Evolutionary conservation across 2,113 vertebrate species (phyloP).

Genomic region (Hipposideros armiger): DNA sequence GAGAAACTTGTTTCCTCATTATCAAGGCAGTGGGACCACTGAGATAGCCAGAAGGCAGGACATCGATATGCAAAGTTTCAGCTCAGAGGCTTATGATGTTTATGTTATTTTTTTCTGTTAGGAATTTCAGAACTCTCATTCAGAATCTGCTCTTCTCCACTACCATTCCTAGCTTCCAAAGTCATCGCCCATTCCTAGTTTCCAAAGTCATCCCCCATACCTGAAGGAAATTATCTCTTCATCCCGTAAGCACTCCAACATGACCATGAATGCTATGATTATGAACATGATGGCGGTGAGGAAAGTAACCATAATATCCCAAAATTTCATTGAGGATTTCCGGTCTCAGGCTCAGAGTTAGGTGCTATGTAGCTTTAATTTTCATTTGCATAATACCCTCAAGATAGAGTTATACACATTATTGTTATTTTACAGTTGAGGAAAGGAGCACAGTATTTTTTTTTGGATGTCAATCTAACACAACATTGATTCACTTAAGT

Average conservation of each 20-base stretch:
- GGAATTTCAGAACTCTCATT: not conserved
- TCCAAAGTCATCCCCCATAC: not conserved
- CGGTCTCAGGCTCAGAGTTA: not conserved
- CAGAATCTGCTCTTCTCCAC: not conserved
- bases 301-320: not conserved
- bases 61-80: not conserved
- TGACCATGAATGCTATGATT: not conserved
- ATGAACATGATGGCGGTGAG: not conserved
- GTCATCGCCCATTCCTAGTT: no score
- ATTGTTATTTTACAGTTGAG: not conserved
- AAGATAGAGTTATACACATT: not conserved
- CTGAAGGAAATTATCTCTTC: not conserved
- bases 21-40: not conserved
- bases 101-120: not conserved
- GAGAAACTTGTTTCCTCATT: not conserved
- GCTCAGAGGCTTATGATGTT: not conserved
- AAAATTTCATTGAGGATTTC: not conserved
- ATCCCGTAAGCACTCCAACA: not conserved
- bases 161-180: not conserved
- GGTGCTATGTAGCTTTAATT: not conserved
- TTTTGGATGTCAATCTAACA: constrained; percentile 14
- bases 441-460: not conserved
- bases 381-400: not conserved
- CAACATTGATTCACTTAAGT: constrained; percentile 38
- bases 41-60: not conserved